phyloP scores from a whole-genome alignment of 2,888 invertebrate species.

The Tryphoninae sp. region DNA sequence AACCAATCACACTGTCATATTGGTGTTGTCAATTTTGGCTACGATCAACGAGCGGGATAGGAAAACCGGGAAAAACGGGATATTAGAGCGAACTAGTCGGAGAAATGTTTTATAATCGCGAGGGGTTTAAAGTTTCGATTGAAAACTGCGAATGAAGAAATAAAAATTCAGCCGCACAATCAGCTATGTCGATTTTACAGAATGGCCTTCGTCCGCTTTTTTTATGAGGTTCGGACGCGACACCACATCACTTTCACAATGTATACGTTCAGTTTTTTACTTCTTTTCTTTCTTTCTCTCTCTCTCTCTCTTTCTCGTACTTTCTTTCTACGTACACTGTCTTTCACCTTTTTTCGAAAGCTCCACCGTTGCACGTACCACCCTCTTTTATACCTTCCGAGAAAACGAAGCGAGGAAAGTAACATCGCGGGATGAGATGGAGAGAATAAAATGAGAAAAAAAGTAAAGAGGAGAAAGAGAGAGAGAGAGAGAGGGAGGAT shows the following conservation, averaged over 20 bases:
- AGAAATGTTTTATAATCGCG: background rate
- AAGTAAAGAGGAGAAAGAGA: background rate
- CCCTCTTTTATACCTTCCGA: constrained; percentile 39
- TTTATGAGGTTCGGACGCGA: background rate
- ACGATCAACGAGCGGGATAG: background rate
- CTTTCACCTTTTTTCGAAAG: background rate
- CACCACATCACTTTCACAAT: background rate
- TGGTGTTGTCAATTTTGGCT: constrained; percentile 43
- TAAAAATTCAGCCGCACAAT: background rate
- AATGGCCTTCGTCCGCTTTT: background rate
- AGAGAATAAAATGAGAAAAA: constrained; percentile 13
- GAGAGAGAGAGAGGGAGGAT: constrained; percentile 28
- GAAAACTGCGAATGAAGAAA: background rate
- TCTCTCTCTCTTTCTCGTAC: background rate
- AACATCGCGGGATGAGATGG: constrained; percentile 19
- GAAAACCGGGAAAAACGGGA: background rate
- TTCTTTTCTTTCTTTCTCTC: constrained; percentile 13
- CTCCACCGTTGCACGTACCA: constrained; percentile 31
- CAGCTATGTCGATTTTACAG: background rate
- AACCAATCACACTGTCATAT: constrained; percentile 52
- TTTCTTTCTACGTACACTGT: background rate
- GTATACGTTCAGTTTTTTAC: constrained; percentile 1
- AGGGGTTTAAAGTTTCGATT: background rate
- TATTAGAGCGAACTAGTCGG: background rate
- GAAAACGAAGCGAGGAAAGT: constrained; percentile 31